Evolutionary conservation across 2,113 vertebrate genomes (phyloP), one percentile per base, ranked within the genome.

Genomic region (Catharus bicknelli): DNA sequence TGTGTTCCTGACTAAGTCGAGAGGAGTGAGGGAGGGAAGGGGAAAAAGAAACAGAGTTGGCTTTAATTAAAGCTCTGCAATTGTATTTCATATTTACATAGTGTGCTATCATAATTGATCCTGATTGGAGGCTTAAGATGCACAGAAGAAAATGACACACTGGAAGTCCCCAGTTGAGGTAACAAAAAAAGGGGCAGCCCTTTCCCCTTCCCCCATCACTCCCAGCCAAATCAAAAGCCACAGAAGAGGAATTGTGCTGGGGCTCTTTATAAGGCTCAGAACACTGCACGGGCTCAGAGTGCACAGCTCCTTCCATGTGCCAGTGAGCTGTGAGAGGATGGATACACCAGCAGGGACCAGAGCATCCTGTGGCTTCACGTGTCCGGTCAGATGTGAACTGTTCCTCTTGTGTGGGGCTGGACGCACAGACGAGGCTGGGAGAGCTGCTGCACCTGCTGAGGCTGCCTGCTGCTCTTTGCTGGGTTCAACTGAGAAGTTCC

Each of bases 261-360:
- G 36, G 16, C 0, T 1, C 23, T 85, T 47, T 29, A 43, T 26
- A 62, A 70, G 59, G 66, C n/a, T 5, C 7, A 42, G 43, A 42
- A 50, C 27, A 79, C n/a, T 58, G 54, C 29, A 0, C 2, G 23
- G 42, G 34, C 50, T 75, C 53, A 27, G 68, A 38, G 7, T 43
- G 66, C n/a, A 17, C 32, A 34, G 12, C 43, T 86, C 51, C 61
- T 53, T 51, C 42, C 21, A 26, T 0, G 0, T 0, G 0, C 19
- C 0, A 0, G 19, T 9, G n/a, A n/a, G 25, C 57, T 80, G 67
- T 0, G 2, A 58, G 59, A 0, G 2, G 66, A 14, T 16, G 43
- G 50, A 47, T 72, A 26, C 3, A 2, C 50, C 11, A 30, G n/a
- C 45, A n/a, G 63, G 67, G 53, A 43, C 14, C 40, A 40, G 40